Evolutionary conservation across 2,113 vertebrate genomes (phyloP).

Genomic region (Burhinus oedicnemus): DNA sequence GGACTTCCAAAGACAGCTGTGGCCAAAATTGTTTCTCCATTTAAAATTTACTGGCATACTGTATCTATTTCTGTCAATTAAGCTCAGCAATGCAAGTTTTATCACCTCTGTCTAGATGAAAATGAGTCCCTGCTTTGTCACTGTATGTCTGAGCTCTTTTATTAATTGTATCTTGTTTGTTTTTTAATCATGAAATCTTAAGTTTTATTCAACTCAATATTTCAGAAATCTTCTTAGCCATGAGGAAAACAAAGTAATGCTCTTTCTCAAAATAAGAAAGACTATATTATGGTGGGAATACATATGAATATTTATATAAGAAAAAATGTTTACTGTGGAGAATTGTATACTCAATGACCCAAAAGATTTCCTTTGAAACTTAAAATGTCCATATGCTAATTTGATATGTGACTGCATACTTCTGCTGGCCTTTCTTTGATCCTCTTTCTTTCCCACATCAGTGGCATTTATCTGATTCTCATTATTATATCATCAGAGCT

Average conservation of each 20-base stretch:
- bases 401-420: background rate
- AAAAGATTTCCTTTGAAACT: conserved; percentile 1
- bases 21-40: background rate
- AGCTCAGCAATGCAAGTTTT: background rate
- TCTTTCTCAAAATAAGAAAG: background rate
- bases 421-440: background rate
- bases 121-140: background rate
- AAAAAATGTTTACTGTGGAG: background rate
- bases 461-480: conserved; percentile 20
- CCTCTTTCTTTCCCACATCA: conserved; percentile 11
- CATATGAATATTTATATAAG: background rate
- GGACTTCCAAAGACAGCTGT: background rate
- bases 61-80: background rate
- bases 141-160: background rate
- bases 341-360: background rate
- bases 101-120: background rate
- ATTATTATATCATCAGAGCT: background rate
- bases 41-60: background rate
- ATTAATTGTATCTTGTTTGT: background rate
- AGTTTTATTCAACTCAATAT: background rate
- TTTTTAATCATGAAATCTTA: background rate
- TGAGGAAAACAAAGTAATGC: background rate
- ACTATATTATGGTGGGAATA: background rate
- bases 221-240: background rate
- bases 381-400: conserved; percentile 5